Base-by-base conservation (phyloP, 2,797 vertebrate genomes). In the Echiichthys vipera region DNA sequence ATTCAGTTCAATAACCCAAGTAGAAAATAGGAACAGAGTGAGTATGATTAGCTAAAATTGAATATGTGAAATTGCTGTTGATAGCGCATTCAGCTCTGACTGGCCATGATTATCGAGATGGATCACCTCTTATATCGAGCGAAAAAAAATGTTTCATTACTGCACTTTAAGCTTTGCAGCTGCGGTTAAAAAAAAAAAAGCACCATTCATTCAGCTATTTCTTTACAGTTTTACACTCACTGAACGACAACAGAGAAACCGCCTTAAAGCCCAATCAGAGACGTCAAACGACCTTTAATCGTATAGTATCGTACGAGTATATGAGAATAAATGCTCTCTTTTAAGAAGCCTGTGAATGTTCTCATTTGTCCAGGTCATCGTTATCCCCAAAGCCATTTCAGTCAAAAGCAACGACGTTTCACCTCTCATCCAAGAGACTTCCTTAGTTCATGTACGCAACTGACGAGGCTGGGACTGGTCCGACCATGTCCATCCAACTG, bases 11-110 rank as follows among this genome's bases (percentile, higher is more conserved):
- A 14, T 57, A 42, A 77, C 40, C 77, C 64, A 49, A 70, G 37
- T 71, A 51, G 65, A 65, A 85, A 84, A 74, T 30, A 53, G 17
- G 43, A 75, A 77, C 27, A 20, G 54, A 24, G 83, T 10, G 3
- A 61, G 74, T 50, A 12, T 78, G 74, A 91, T 90, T 87, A 87
- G 74, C 74, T 71, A 39, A 81, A 86, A 91, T 74, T 85, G 80
- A 89, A 89, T 76, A 81, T 63, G 57, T 70, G 72, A 79, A 78
- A 84, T 55, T 65, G 59, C 40, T 49, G 61, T 78, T 76, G 83
- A 87, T 55, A 53, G 84, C 49, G 79, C 69, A 80, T 82, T 86
- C 68, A 73, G 84, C 57, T 65, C 55, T 42, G 69, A 79, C 45
- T 51, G 54, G 42, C 64, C 59, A 5, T 72, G 77, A 85, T 86